A percentile compares a stretch with the other conserved stretches of the same genome.
Evolutionary conservation across 2,797 vertebrate species (phyloP).

Genomic region (Tympanoctomys barrerae): DNA sequence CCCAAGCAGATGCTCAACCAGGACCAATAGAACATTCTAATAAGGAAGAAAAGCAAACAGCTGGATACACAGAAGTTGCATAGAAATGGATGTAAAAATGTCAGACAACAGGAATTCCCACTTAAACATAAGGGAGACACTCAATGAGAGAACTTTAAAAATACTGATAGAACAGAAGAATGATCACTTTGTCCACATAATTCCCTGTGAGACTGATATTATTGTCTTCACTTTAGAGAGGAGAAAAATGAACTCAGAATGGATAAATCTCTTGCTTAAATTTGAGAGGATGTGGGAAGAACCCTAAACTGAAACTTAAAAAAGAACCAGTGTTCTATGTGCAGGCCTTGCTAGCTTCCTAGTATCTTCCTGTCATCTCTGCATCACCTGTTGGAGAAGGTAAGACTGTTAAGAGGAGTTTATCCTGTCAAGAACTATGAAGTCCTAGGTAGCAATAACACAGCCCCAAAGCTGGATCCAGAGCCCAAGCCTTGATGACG

Average conservation of each 20-base stretch:
- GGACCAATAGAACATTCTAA: background rate
- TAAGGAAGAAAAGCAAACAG: background rate
- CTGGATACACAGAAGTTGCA: background rate
- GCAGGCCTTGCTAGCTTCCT: background rate
- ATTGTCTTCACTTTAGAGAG: slow-evolving; percentile 14
- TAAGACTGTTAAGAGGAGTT: background rate
- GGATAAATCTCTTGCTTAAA: slow-evolving; percentile 4
- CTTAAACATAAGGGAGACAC: background rate
- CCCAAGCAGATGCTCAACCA: background rate
- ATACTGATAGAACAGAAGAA: background rate
- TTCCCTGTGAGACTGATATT: background rate
- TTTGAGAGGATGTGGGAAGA: background rate
- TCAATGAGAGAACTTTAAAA: slow-evolving; percentile 1
- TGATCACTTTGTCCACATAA: background rate
- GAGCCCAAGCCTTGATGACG: background rate
- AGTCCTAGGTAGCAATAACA: background rate
- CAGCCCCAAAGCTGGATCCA: background rate
- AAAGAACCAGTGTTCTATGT: background rate
- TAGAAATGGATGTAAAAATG: background rate
- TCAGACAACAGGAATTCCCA: background rate
- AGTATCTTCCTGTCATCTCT: background rate
- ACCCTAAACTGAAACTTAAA: background rate
- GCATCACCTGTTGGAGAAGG: background rate
- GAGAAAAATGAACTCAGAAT: slow-evolving; percentile 25
- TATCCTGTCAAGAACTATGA: background rate